A percentile compares a stretch with the other conserved stretches of the same genome.
Conservation (phyloP, 2,113 vertebrate genomes). For the Stegostoma tigrinum region DNA sequence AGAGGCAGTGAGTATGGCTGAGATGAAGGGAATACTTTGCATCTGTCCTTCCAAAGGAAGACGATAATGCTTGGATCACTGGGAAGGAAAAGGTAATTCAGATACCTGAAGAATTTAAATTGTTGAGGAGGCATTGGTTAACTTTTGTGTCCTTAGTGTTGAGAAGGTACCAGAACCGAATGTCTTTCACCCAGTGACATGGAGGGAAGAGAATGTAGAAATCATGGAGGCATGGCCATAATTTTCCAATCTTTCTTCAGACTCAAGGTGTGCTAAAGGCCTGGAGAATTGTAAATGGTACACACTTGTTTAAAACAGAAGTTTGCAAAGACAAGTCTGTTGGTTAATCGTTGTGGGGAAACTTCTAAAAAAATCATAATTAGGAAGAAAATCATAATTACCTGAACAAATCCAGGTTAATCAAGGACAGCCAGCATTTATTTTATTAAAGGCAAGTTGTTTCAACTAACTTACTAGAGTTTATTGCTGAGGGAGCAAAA, state of each 20-base stretch:
- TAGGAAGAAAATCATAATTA: background rate
- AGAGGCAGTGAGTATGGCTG: too few species aligned
- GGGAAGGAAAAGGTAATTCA: too few species aligned
- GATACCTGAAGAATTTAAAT: too few species aligned
- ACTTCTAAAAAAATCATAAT: background rate
- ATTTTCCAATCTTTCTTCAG: background rate
- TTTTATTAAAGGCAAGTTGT: too few species aligned
- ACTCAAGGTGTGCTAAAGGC: background rate
- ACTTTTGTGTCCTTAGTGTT: background rate
- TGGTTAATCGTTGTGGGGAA: background rate
- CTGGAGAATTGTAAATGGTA: background rate
- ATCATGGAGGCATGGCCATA: background rate
- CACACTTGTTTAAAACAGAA: too few species aligned
- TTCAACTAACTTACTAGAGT: too few species aligned
- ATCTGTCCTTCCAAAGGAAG: too few species aligned
- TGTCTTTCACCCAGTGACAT: background rate
- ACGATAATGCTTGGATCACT: too few species aligned
- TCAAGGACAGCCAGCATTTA: too few species aligned
- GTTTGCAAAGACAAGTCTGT: background rate
- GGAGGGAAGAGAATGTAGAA: background rate
- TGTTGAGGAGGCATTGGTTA: too few species aligned
- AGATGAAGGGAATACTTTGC: too few species aligned
- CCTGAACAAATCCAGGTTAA: background rate
- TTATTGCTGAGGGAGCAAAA: too few species aligned
- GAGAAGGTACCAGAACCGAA: background rate